These are phyloP conservation scores for Holothuria leucospilota DNA, from an alignment of 53 echinoderm and acorn worm genomes.

Conservation along the genomic window DNA sequence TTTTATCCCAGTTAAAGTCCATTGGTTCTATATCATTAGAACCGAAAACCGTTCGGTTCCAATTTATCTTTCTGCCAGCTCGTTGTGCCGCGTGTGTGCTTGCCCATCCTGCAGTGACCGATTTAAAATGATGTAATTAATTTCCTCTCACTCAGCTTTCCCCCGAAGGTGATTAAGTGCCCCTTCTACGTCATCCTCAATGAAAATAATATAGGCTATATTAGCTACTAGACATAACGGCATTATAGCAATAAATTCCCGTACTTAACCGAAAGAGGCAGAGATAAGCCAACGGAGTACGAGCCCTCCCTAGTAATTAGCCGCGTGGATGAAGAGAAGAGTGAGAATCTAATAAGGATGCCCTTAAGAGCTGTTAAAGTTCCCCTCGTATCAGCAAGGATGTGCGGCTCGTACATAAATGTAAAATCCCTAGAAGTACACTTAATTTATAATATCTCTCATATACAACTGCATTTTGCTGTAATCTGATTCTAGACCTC, in stretches of 20 bases:
- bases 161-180: constrained; percentile 22
- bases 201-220: constrained; percentile 22
- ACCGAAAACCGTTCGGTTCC: constrained; percentile 1
- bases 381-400: too few species aligned
- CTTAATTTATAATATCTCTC: too few species aligned
- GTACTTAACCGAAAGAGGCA: constrained; percentile 16
- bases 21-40: too few species aligned
- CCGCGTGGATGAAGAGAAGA: background rate
- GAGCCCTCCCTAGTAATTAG: constrained; percentile 14
- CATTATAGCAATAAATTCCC: constrained; percentile 25
- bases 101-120: constrained; percentile 22
- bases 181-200: background rate
- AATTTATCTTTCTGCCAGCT: background rate
- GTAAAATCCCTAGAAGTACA: too few species aligned
- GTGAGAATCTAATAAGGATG: background rate
- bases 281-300: background rate
- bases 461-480: too few species aligned
- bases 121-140: constrained; percentile 39
- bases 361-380: background rate
- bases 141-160: constrained; percentile 8
- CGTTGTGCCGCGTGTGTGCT: background rate
- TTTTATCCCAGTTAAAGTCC: too few species aligned
- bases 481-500: too few species aligned
- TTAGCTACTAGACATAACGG: constrained; percentile 26
- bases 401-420: too few species aligned